A percentile compares a stretch with the other conserved stretches of the same genome.
phyloP scores from a whole-genome alignment of 2,113 vertebrate species.

The Eubucco bourcierii region DNA sequence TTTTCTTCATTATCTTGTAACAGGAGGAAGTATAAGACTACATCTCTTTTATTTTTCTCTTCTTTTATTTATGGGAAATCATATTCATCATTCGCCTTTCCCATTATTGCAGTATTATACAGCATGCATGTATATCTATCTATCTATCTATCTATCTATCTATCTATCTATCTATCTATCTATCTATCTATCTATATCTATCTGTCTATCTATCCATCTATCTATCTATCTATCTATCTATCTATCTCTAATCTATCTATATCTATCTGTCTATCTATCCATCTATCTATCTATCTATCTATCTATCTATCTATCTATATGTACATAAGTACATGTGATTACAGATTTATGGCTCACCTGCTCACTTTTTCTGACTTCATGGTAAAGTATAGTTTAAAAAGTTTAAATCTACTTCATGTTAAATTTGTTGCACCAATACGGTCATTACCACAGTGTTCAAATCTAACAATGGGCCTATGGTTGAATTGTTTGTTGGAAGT shows the following conservation, averaged over 20 bases:
- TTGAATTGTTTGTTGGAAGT: conserved; percentile 11
- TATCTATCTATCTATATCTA: too few relatives aligned
- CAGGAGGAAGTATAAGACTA: not conserved
- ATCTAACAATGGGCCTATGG: not conserved
- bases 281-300: too few relatives aligned
- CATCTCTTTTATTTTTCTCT: not conserved
- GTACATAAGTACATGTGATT: too few relatives aligned
- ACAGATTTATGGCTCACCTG: not conserved
- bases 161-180: too few relatives aligned
- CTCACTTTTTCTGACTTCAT: not conserved
- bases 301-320: too few relatives aligned
- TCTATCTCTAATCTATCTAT: too few relatives aligned
- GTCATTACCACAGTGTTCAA: not conserved
- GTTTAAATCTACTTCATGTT: not conserved
- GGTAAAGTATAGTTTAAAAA: not conserved
- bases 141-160: too few relatives aligned
- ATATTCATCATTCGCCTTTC: not conserved
- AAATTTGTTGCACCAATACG: not conserved
- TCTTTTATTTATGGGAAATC: not conserved
- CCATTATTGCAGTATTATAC: not conserved
- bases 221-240: too few relatives aligned
- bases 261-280: too few relatives aligned
- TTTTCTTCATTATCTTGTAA: not conserved
- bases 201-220: too few relatives aligned
- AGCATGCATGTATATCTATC: rapidly evolving